These are phyloP conservation scores for Drusus annulatus DNA, from an alignment of 1,140 invertebrate species.

Conservation along the genomic window DNA sequence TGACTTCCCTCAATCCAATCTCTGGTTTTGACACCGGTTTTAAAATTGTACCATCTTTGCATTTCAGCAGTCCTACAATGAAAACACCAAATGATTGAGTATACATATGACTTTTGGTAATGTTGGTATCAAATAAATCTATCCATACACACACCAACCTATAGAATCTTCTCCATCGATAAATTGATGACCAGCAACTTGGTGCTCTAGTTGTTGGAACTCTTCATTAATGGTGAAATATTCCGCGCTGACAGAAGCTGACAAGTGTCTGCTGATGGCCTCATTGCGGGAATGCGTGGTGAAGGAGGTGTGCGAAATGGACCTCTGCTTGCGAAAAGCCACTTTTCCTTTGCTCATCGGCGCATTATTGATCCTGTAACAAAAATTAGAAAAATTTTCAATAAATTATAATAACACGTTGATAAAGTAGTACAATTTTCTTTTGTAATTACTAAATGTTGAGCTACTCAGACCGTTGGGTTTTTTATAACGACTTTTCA, in stretches of 20 bases:
- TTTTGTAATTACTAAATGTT: too few relatives aligned
- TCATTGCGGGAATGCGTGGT: background rate
- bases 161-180: constrained; percentile 70
- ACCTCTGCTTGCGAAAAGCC: constrained; percentile 39
- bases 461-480: too few relatives aligned
- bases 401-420: background rate
- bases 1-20: constrained; percentile 79
- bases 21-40: constrained; percentile 81
- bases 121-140: background rate
- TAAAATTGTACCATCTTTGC: constrained; percentile 75
- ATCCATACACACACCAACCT: constrained; percentile 65
- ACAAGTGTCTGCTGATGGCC: constrained; percentile 48
- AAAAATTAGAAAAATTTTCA: background rate
- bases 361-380: constrained; percentile 19
- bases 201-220: constrained; percentile 70
- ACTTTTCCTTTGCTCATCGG: background rate
- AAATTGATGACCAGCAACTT: constrained; percentile 81
- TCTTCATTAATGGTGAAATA: constrained; percentile 59
- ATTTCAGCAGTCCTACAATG: constrained; percentile 77
- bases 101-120: background rate
- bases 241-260: constrained; percentile 56
- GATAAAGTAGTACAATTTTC: too few relatives aligned
- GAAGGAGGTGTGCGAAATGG: constrained; percentile 2
- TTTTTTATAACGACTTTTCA: too few relatives aligned
- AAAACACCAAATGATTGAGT: background rate